Base-by-base conservation (phyloP, 2,797 vertebrate genomes). In the Echiichthys vipera region DNA sequence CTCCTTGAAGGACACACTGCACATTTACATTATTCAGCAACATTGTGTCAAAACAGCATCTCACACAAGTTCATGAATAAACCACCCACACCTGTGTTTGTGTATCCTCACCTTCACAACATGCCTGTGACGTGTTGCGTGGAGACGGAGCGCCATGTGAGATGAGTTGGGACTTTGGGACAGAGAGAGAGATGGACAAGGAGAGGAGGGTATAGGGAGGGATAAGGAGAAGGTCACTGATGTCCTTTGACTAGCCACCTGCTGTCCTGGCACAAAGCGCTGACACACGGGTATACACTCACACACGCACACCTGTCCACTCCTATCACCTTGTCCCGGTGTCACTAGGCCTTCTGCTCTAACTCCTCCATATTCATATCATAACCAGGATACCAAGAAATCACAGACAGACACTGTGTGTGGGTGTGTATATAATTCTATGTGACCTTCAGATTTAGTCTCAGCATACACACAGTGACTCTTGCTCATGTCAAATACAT, bases 291-390 rank as follows among this genome's bases (percentile, higher is more conserved):
- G 71, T 59, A 53, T 66, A 74, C 71, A 34, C 77, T 80, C 79
- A 66, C 80, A 80, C 81, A 77, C 63, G 66, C 86, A 85, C 88
- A 92, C 88, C 91, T 91, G 90, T 90, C 92, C 80, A 81, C 87
- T 89, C 78, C 73, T 81, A 81, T 94, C 92, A 91, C 92, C 93
- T 92, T 92, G 90, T 91, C 81, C 88, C 77, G n/a, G 87, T 93
- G 91, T 92, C 92, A 92, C 87, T 63, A 68, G 85, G 84, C 87
- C 91, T 90, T 94, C 89, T 94, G 89, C 89, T 91, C 78, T 2
- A 77, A 72, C 92, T 93, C 76, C 61, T 94, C 90, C 93, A 95
- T 94, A 95, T 95, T 94, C 90, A 95, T 94, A 87, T 88, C 77
- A 78, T 83, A 90, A 88, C 74, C 79, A 81, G 84, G 74, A 83